These are phyloP conservation scores for Nomada flava DNA, from an alignment of 2,888 invertebrate genomes.

Conservation along the genomic window DNA sequence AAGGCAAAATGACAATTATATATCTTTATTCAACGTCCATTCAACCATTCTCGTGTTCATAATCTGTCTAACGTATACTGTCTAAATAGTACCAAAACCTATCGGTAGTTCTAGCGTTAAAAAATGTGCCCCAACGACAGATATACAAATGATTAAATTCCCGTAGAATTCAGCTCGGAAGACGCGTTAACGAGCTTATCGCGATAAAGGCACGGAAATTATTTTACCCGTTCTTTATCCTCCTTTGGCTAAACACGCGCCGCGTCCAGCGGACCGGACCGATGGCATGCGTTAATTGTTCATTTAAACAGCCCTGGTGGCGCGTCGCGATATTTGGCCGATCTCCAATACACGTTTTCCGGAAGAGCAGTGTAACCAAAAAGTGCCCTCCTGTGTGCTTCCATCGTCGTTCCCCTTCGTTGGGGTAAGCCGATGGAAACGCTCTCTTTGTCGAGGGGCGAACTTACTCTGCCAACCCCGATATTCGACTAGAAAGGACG, in stretches of 20 bases:
- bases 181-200: too few relatives aligned
- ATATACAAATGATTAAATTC: too few relatives aligned
- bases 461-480: constrained; percentile 53
- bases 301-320: constrained; percentile 30
- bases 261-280: background rate
- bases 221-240: too few relatives aligned
- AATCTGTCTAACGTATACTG: too few relatives aligned
- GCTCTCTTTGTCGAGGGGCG: constrained; percentile 61
- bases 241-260: background rate
- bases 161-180: too few relatives aligned
- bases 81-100: too few relatives aligned
- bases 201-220: too few relatives aligned
- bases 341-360: constrained; percentile 59
- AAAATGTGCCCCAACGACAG: too few relatives aligned
- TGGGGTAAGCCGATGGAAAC: constrained; percentile 57
- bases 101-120: too few relatives aligned
- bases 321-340: constrained; percentile 55
- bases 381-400: constrained; percentile 28
- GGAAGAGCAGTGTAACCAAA: constrained; percentile 47
- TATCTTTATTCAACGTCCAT: too few relatives aligned
- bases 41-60: too few relatives aligned
- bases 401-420: constrained; percentile 23
- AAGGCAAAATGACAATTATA: too few relatives aligned
- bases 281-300: constrained; percentile 33
- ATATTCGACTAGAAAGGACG: constrained; percentile 53